A percentile compares a stretch with the other conserved stretches of the same genome.
Evolutionary conservation across 2,797 vertebrate genomes (phyloP).

Genomic region (Lacerta bilineata): DNA sequence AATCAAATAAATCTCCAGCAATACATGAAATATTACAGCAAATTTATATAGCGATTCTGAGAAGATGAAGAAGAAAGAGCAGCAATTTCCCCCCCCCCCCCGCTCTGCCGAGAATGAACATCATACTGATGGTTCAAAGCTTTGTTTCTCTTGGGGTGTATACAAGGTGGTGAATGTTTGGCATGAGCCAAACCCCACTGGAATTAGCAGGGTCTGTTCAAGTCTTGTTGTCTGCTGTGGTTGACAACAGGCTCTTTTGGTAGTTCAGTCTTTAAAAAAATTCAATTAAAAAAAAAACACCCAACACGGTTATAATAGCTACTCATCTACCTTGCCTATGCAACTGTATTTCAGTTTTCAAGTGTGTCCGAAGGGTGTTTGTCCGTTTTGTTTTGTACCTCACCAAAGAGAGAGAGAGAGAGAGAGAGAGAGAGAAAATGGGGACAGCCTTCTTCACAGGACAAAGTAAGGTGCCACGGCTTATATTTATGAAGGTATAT

Average conservation of each 20-base stretch:
- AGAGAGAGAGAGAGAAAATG: background rate
- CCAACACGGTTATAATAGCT: slow-evolving; percentile 1
- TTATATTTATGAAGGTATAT: background rate
- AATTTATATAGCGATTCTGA: background rate
- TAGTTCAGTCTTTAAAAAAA: slow-evolving; percentile 5
- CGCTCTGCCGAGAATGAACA: slow-evolving; percentile 24
- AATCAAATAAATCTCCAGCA: slow-evolving; percentile 23
- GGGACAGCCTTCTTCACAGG: background rate
- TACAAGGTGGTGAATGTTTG: slow-evolving; percentile 7
- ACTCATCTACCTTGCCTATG: slow-evolving; percentile 32
- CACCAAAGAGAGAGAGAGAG: background rate
- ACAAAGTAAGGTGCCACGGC: background rate
- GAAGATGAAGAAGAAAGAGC: background rate
- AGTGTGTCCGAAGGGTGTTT: background rate
- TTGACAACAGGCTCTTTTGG: slow-evolving; percentile 7
- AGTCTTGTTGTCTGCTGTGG: slow-evolving; percentile 6
- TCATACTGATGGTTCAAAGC: background rate
- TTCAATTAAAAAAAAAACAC: background rate
- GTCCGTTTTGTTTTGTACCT: background rate
- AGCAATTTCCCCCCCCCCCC: background rate
- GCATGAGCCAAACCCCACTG: slow-evolving; percentile 26
- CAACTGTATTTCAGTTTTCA: background rate
- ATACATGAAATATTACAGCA: slow-evolving; percentile 15
- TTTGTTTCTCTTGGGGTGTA: slow-evolving; percentile 26
- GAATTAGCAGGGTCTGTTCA: slow-evolving; percentile 40